Conservation (phyloP, 2,113 vertebrate species). For the Rhizomys pruinosus region DNA sequence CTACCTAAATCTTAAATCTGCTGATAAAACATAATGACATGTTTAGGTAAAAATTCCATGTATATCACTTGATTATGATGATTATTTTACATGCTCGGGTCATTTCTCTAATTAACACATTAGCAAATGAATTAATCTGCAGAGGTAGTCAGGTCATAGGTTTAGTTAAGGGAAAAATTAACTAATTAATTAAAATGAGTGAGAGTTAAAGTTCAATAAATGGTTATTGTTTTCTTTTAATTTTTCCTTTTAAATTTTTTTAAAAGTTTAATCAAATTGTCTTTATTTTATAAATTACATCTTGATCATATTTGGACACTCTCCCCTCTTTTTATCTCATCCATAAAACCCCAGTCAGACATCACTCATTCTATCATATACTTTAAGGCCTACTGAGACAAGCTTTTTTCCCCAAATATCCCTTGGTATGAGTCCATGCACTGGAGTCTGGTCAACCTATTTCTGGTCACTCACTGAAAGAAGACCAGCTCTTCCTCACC, state of each 20-base stretch:
- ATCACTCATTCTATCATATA: too few species aligned
- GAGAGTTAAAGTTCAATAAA: background rate
- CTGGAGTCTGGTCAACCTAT: too few species aligned
- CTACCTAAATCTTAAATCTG: slow-evolving; percentile 17
- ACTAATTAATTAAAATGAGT: background rate
- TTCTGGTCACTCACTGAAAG: too few species aligned
- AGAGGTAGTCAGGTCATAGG: background rate
- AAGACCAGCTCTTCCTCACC: too few species aligned
- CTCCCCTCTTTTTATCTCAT: too few species aligned
- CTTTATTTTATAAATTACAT: too few species aligned
- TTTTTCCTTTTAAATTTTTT: background rate
- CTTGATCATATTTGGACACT: too few species aligned
- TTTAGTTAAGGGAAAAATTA: background rate
- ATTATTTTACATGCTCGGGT: background rate
- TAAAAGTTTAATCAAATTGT: background rate
- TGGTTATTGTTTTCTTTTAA: background rate
- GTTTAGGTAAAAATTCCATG: background rate
- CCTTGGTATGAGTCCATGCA: too few species aligned
- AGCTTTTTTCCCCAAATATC: too few species aligned
- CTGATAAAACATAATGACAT: background rate
- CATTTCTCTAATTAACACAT: background rate
- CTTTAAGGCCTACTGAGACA: too few species aligned
- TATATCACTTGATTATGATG: background rate
- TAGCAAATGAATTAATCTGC: background rate
- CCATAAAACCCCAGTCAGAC: too few species aligned